Base-by-base conservation (phyloP, 2,888 invertebrate species). In the Metellina segmentata region DNA sequence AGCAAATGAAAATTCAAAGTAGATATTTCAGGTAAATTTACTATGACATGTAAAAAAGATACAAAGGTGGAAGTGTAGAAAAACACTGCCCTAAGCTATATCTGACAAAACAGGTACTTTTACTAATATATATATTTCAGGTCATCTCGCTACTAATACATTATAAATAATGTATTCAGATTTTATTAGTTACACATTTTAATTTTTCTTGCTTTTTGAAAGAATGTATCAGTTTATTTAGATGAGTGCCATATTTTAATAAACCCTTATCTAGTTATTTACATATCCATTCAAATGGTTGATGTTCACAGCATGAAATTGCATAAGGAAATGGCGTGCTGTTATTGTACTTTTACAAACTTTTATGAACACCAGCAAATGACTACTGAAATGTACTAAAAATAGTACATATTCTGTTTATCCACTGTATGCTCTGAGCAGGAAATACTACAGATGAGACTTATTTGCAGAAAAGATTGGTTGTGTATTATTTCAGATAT, bases 331-430 rank as follows among this genome's bases (percentile, higher is more conserved):
- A 78, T 19, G n/a, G 51, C 52, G 19, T 78, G 78, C 78, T 78
- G 78, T 78, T 52, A 78, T 78, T 49, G 78, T 78, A 78, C 78
- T 78, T 78, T 78, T 16, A 78, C 51, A 78, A 51, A n/a, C 52
- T 74, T 74, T 74, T 74, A 74, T 34, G 11, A 11, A 74, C 19
- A 34, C 8, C 34, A 74, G 20, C 74, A 74, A 74, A 74, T 19
- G 74, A 74, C 74, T 74, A 13, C 74, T 74, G 11, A 74, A 48
- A 20, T 74, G 51, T 51, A 75, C 75, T 75, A 16, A 20, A 34
- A 20, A 34, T 20, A 74, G 74, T 74, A 74, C 48, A 74, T 48
- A 20, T 75, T 48, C 48, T 48, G 49, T 16, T 19, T n/a, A 78
- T 51, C 52, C 19, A 78, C 51, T 78, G 51, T 34, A 34, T 52